Percentiles rank a stretch among this genome's conserved stretches.
Evolutionary conservation across 2,888 invertebrate species (phyloP).

Genomic region (Acrobasis consociella): DNA sequence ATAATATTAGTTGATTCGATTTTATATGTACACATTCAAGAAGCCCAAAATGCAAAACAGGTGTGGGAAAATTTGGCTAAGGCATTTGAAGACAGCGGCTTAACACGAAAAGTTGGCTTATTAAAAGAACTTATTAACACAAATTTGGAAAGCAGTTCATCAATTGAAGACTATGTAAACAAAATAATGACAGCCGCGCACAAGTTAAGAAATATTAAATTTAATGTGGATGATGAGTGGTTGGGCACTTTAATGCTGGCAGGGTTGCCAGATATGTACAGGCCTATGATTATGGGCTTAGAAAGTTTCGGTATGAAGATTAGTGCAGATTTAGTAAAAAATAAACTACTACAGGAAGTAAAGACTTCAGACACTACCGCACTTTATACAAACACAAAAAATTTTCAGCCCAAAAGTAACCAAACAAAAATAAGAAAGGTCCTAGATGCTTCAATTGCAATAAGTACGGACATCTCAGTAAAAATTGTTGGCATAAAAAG

Average conservation of each 20-base stretch:
- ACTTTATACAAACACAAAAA: too few relatives aligned
- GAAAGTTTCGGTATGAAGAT: conserved; percentile 29
- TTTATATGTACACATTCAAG: conserved; percentile 27
- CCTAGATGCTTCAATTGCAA: too few relatives aligned
- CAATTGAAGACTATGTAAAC: conserved; percentile 21
- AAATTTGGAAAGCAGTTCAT: conserved; percentile 28
- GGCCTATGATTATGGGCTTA: conserved; percentile 15
- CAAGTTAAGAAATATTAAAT: conserved; percentile 30
- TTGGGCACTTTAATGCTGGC: conserved; percentile 32
- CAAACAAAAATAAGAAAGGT: too few relatives aligned
- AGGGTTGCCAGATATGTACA: conserved; percentile 29
- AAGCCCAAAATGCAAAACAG: conserved; percentile 27
- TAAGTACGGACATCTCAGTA: too few relatives aligned
- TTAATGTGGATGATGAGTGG: conserved; percentile 32
- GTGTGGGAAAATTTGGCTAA: conserved; percentile 26
- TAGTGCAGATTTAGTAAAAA: too few relatives aligned
- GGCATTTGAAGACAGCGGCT: too few relatives aligned
- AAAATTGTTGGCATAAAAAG: too few relatives aligned
- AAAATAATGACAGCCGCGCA: conserved; percentile 5
- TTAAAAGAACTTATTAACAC: too few relatives aligned
- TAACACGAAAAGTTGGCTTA: too few relatives aligned
- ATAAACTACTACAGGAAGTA: too few relatives aligned
- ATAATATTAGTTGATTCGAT: conserved; percentile 29
- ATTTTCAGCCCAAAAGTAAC: too few relatives aligned
- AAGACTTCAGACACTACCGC: too few relatives aligned